Evolutionary conservation across 2,888 invertebrate species (phyloP), one percentile per base, ranked within the genome.

Genomic region (Gryllus longicercus): DNA sequence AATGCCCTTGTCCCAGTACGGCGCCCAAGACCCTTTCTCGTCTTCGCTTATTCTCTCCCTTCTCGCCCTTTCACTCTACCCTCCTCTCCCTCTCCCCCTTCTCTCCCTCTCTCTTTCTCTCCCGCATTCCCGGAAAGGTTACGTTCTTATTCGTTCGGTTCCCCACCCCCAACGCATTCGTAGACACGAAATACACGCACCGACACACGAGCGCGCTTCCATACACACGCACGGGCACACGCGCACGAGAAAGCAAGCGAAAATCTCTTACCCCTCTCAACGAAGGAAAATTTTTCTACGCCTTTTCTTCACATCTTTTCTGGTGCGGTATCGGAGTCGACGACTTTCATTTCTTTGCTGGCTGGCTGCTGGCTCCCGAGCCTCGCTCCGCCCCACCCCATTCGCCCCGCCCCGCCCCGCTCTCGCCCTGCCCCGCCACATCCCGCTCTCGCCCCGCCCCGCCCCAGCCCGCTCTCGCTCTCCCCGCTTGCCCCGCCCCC

Each of bases 211-310:
- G 38, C 38, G 8, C 38, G 38, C 38, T 38, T 38, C 38, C 38
- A 38, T n/a, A 38, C 38, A 38, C 38, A 38, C 38, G 38, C 38
- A 8, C 8, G 1, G 38, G 38, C 5, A 38, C 38, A 38, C 38
- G 38, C 38, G 8, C 38, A 38, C 38, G n/a, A 38, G 50, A 50
- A n/a, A 50, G 75, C 75, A 50, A 77, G 49, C 10, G 23, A 79
- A 79, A 77, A 63, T 63, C 63, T 77, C 76, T 76, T 79, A 79
- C 76, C 79, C 79, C 21, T 77, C 74, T 79, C 77, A 79, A 76
- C 63, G 77, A 79, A 79, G 50, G n/a, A 78, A 75, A 63, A 80
- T 78, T 80, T 80, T 80, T 80, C 80, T 75, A 78, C 78, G 74
- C 80, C 80, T 78, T 78, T 38, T 78, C 78, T 76, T 75, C 79